Evolutionary conservation across 1,140 invertebrate species (phyloP).

Genomic region (Parapsyche elsis): DNA sequence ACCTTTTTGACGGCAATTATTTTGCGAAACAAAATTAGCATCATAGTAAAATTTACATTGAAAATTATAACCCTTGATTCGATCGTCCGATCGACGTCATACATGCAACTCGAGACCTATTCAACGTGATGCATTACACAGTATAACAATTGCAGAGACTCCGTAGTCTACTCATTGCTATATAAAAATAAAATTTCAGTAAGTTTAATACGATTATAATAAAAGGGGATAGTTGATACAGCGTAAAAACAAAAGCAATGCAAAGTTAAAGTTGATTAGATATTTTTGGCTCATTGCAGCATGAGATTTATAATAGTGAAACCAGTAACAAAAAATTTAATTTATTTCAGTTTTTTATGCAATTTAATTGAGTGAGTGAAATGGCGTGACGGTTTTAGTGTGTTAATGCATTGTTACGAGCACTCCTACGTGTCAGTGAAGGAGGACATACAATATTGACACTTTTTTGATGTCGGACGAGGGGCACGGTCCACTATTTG

Average conservation of each 20-base stretch:
- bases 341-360: no score
- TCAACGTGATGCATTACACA: conserved; percentile 7
- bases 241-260: no score
- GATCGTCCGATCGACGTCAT: not conserved
- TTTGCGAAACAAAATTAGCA: no score
- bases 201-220: no score
- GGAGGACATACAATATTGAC: conserved; percentile 49
- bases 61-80: not conserved
- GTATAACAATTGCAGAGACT: not conserved
- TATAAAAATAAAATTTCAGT: not conserved
- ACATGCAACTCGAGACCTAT: not conserved
- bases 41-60: not conserved
- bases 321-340: no score
- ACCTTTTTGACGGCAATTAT: no score
- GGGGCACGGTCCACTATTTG: conserved; percentile 50
- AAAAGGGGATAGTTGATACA: no score
- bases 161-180: not conserved
- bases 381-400: not conserved
- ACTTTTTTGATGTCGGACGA: conserved; percentile 49
- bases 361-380: not conserved
- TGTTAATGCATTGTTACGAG: conserved; percentile 22
- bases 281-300: no score
- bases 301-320: no score
- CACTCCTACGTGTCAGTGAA: conserved; percentile 25
- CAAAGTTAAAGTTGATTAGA: no score